These are phyloP conservation scores for Theocolax elegans DNA, from an alignment of 1,140 invertebrate species.

Conservation along the genomic window DNA sequence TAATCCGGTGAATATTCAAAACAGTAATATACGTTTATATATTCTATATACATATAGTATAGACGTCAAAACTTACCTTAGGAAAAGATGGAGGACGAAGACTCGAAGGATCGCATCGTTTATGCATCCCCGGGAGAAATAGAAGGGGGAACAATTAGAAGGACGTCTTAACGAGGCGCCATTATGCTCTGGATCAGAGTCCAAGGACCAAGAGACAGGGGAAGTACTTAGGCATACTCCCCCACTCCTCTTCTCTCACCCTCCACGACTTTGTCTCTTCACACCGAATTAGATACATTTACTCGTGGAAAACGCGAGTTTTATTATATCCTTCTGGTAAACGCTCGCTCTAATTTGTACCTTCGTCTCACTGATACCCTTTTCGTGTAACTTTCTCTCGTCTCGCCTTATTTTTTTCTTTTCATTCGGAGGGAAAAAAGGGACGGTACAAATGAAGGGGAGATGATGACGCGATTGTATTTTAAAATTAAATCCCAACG, in stretches of 20 bases:
- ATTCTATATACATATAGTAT: too few species aligned
- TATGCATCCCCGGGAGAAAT: not conserved
- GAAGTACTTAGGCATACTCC: too few species aligned
- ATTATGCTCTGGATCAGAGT: conserved; percentile 23
- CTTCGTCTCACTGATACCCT: too few species aligned
- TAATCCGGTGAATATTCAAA: conserved; percentile 5
- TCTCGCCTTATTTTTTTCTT: conserved; percentile 3
- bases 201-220: not conserved
- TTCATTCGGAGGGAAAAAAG: too few species aligned
- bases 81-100: not conserved
- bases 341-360: conserved; percentile 20
- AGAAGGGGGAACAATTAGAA: conserved; percentile 25
- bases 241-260: too few species aligned
- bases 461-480: too few species aligned
- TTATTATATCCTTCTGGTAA: conserved; percentile 25
- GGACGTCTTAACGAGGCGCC: conserved; percentile 26
- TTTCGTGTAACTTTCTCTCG: too few species aligned
- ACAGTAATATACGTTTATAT: too few species aligned
- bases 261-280: not conserved
- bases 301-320: conserved; percentile 12
- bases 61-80: too few species aligned
- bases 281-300: conserved; percentile 24
- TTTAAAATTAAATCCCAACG: not conserved
- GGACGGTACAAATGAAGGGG: too few species aligned
- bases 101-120: conserved; percentile 19